Evolutionary conservation across 1,140 invertebrate species (phyloP).

Genomic region (Panagrolaimus sp.): DNA sequence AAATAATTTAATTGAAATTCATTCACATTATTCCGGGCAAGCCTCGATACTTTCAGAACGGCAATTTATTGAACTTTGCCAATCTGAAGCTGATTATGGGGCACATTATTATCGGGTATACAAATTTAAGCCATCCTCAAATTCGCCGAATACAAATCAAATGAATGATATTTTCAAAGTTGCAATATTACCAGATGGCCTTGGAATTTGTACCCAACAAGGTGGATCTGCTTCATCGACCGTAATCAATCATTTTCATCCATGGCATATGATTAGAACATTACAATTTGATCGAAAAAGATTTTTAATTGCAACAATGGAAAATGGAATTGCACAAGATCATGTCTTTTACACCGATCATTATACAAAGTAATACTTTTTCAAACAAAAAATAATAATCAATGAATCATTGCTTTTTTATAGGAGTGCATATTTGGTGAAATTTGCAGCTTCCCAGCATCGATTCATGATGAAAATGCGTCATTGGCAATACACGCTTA

Average conservation of each 20-base stretch:
- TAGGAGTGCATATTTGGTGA: constrained; percentile 60
- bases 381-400: too few species aligned
- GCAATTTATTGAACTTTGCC: constrained; percentile 52
- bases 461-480: constrained; percentile 61
- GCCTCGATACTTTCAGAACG: constrained; percentile 37
- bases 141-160: background rate
- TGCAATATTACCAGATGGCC: constrained; percentile 60
- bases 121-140: constrained; percentile 31
- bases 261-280: constrained; percentile 62
- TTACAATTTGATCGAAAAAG: constrained; percentile 63
- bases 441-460: constrained; percentile 63
- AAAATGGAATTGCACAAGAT: constrained; percentile 39
- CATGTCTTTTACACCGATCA: constrained; percentile 58
- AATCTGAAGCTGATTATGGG: constrained; percentile 61
- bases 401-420: too few species aligned
- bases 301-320: constrained; percentile 57
- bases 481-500: constrained; percentile 47
- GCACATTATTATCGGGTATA: constrained; percentile 62
- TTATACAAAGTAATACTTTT: constrained; percentile 22
- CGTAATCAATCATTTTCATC: constrained; percentile 46
- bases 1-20: constrained; percentile 35
- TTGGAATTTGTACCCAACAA: constrained; percentile 60
- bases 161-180: constrained; percentile 55
- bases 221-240: constrained; percentile 21
- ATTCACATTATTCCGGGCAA: constrained; percentile 39